These are phyloP conservation scores for Temnothorax nylanderi DNA, from an alignment of 1,140 invertebrate species.

Conservation along the genomic window DNA sequence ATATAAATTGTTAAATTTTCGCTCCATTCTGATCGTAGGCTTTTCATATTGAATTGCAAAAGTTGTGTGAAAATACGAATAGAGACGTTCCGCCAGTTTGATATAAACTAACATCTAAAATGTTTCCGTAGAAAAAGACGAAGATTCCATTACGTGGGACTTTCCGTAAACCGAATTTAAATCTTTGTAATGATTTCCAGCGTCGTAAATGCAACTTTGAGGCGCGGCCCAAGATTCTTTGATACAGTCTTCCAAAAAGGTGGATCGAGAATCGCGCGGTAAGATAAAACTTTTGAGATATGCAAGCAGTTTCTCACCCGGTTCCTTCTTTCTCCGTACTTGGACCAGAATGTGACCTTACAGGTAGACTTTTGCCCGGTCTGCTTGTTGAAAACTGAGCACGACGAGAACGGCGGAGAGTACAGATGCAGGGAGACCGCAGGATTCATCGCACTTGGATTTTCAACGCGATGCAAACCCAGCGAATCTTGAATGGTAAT, in stretches of 20 bases:
- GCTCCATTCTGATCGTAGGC: not conserved
- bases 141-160: not conserved
- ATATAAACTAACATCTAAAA: not conserved
- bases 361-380: conserved; percentile 91
- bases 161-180: not conserved
- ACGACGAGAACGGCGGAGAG: conserved; percentile 96
- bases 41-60: no score
- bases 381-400: conserved; percentile 96
- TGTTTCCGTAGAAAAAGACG: not conserved
- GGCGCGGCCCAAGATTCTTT: not conserved
- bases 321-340: conserved; percentile 90
- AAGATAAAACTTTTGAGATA: conserved; percentile 10
- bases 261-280: not conserved
- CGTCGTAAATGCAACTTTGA: not conserved
- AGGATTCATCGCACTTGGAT: conserved; percentile 94
- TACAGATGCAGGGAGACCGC: conserved; percentile 98
- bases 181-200: conserved; percentile 5
- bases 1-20: conserved; percentile 23
- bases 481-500: conserved; percentile 90
- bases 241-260: not conserved
- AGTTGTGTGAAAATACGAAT: not conserved
- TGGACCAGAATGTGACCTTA: conserved; percentile 96
- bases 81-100: not conserved
- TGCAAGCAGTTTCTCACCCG: conserved; percentile 77
- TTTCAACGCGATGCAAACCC: conserved; percentile 98